Conservation (phyloP, 2,888 invertebrate species). For the Leuctra nigra region DNA sequence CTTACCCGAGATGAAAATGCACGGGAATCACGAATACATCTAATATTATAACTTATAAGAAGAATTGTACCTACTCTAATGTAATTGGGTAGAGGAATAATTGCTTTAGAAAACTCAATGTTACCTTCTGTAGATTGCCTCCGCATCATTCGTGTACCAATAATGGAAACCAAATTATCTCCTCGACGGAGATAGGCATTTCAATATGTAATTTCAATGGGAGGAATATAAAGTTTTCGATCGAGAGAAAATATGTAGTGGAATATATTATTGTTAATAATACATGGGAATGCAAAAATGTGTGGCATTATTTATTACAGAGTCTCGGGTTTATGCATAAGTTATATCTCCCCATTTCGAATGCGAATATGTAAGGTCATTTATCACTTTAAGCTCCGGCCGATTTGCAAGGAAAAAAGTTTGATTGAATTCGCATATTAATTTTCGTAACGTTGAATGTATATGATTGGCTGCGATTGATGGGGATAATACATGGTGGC, state of each 20-base stretch:
- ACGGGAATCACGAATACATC: slow-evolving; percentile 28
- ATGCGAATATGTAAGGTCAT: too few relatives aligned
- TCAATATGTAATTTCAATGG: slow-evolving; percentile 25
- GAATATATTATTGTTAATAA: slow-evolving; percentile 16
- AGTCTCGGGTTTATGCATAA: too few relatives aligned
- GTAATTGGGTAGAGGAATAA: slow-evolving; percentile 28
- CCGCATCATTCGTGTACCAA: not conserved
- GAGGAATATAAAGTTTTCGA: slow-evolving; percentile 22
- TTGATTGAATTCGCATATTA: not conserved
- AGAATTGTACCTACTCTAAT: slow-evolving; percentile 28
- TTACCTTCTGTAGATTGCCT: slow-evolving; percentile 22
- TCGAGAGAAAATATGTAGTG: slow-evolving; percentile 1
- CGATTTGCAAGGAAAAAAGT: too few relatives aligned
- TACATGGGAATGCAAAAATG: slow-evolving; percentile 5
- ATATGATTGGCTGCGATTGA: too few relatives aligned
- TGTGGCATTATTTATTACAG: not conserved
- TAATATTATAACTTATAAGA: slow-evolving; percentile 22
- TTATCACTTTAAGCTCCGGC: too few relatives aligned
- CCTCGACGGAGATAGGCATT: not conserved
- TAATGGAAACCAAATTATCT: slow-evolving; percentile 13
- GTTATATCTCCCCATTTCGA: too few relatives aligned
- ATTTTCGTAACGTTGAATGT: not conserved
- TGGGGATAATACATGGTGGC: too few relatives aligned
- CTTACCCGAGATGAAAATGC: slow-evolving; percentile 24
- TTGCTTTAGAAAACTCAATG: slow-evolving; percentile 27